Base-by-base conservation (phyloP, 2,888 invertebrate species). In the Catocala nupta region DNA sequence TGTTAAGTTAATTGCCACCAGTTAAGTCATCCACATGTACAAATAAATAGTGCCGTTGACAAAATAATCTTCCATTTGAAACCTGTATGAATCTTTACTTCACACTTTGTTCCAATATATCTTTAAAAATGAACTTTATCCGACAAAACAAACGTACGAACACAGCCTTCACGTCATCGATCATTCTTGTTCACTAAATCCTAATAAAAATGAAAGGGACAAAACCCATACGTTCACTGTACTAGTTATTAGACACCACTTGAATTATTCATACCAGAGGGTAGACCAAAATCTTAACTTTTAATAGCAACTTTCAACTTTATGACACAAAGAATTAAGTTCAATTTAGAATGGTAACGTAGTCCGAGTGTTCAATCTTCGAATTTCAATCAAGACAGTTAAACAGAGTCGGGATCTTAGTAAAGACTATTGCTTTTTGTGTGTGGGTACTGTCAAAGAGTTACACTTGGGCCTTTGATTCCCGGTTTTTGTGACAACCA, bases 231-330 rank as follows among this genome's bases (percentile, higher is more conserved):
- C 63, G 67, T 75, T 59, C 62, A 65, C 72, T 68, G 63, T 71
- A 69, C 66, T 67, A 89, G 90, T 92, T 93, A 93, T 92, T 92
- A 92, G 91, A 89, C 88, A 87, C 81, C 84, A 86, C 83, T 84
- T 93, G 93, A 93, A 93, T 93, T 86, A 93, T 93, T 93, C 93
- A 93, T 93, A 86, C 82, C 81, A 80, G 88, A 84, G 89, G 92
- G 90, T 88, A 90, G 85, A 86, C 87, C 83, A 85, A 87, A 90
- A 88, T 88, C 87, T 90, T 80, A 81, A 78, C 78, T 78, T 64
- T 68, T 65, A 65, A 65, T 76, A 76, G 73, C 77, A 83, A 88
- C 73, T 86, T 81, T 85, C 80, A 85, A 88, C 91, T 85, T 81
- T 90, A 88, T 80, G 42, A 61, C 59, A 71, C 57, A 49, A 64